phyloP scores from a whole-genome alignment of 2,797 vertebrate species.

The Hyperoplus immaculatus region DNA sequence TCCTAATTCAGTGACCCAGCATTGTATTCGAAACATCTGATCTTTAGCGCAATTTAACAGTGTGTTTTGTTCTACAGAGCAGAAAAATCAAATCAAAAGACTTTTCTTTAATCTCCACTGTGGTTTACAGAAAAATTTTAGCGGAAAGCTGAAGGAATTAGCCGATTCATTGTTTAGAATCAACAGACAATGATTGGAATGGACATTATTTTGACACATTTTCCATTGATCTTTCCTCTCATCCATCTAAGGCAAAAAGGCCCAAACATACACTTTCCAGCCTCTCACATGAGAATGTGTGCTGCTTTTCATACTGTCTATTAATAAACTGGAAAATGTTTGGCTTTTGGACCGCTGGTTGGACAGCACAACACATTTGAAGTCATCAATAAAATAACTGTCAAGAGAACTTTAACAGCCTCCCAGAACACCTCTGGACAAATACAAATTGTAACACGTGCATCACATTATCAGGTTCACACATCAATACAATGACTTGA shows the following conservation, averaged over 20 bases:
- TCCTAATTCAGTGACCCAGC: not conserved
- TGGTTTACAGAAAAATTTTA: not conserved
- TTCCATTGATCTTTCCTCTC: not conserved
- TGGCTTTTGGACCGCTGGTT: not conserved
- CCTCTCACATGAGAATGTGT: not conserved
- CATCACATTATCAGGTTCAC: constrained; percentile 7
- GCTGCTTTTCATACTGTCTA: not conserved
- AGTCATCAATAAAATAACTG: not conserved
- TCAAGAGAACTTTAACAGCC: constrained; percentile 9
- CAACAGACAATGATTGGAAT: not conserved
- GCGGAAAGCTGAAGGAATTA: not conserved
- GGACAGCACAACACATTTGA: not conserved
- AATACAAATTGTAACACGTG: constrained; percentile 20
- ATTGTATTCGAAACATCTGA: not conserved
- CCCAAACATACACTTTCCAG: not conserved
- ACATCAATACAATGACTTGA: constrained; percentile 15
- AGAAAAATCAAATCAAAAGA: not conserved
- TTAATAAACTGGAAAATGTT: not conserved
- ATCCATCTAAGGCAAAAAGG: not conserved
- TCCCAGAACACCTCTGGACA: constrained; percentile 2
- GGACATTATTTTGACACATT: not conserved
- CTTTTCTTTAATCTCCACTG: not conserved
- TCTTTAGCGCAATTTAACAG: not conserved
- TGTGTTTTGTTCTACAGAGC: not conserved
- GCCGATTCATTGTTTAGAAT: not conserved